Evolutionary conservation across 2,888 invertebrate species (phyloP).

Genomic region (Papilio demoleus): DNA sequence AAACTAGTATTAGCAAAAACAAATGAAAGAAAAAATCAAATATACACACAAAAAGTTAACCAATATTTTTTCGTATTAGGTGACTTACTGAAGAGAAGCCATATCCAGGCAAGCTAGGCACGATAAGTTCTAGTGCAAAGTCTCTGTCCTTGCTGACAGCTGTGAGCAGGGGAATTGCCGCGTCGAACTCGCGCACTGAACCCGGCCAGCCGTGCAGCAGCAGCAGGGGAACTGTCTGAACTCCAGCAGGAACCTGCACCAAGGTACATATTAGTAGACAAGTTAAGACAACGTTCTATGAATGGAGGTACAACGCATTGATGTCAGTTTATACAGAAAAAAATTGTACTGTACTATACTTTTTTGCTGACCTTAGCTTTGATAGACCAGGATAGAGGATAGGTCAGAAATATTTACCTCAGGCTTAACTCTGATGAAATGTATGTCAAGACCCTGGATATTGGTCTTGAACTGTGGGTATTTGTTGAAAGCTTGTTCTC

Average conservation of each 20-base stretch:
- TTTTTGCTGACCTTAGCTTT: too few relatives aligned
- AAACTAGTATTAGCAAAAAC: too few relatives aligned
- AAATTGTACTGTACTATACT: too few relatives aligned
- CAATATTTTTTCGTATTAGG: too few relatives aligned
- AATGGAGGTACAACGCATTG: too few relatives aligned
- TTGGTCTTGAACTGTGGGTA: conserved; percentile 88
- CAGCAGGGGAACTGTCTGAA: neutral
- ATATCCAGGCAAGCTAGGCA: neutral
- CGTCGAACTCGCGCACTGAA: neutral
- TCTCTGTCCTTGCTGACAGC: neutral
- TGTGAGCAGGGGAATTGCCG: neutral
- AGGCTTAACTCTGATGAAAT: conserved; percentile 87
- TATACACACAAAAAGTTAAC: too few relatives aligned
- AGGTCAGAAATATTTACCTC: too few relatives aligned
- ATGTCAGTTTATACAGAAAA: too few relatives aligned
- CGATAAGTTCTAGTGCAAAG: neutral
- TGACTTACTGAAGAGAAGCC: neutral
- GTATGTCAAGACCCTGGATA: conserved; percentile 88
- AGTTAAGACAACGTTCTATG: too few relatives aligned
- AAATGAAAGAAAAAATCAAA: too few relatives aligned
- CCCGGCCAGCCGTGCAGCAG: neutral
- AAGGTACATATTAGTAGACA: too few relatives aligned
- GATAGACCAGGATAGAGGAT: too few relatives aligned
- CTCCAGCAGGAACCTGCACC: neutral
- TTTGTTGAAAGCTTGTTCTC: conserved; percentile 79